These are phyloP conservation scores for Colletes latitarsis DNA, from an alignment of 1,140 invertebrate species.

Conservation along the genomic window DNA sequence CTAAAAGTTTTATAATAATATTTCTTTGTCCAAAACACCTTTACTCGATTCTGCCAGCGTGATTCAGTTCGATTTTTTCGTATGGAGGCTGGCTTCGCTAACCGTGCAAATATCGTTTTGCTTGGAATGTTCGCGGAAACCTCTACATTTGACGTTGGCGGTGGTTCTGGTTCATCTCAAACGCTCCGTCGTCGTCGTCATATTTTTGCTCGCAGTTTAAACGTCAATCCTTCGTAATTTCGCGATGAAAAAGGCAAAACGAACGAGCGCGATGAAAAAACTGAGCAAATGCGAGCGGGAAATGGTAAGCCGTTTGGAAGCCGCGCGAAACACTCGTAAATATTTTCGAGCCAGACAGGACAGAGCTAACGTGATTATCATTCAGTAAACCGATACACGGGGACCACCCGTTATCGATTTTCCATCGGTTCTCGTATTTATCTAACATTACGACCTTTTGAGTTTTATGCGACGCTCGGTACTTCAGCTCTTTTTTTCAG, in stretches of 20 bases:
- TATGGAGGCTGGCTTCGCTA: neutral
- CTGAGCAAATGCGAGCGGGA: neutral
- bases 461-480: neutral
- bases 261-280: neutral
- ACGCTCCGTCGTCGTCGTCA: neutral
- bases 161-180: neutral
- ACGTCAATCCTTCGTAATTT: neutral
- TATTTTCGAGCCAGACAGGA: conserved; percentile 38
- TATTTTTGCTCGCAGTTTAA: neutral
- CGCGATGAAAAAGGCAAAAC: neutral
- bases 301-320: neutral
- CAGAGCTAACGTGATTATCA: conserved; percentile 46
- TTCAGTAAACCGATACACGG: conserved; percentile 42
- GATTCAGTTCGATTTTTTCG: too few species aligned
- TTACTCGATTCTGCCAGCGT: too few species aligned
- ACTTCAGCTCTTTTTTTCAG: neutral
- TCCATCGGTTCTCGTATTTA: neutral
- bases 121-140: too few species aligned
- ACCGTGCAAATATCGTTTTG: too few species aligned
- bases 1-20: too few species aligned
- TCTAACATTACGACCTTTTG: neutral
- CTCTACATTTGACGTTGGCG: neutral
- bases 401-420: neutral
- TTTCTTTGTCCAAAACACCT: too few species aligned
- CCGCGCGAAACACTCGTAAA: conserved; percentile 24